These are phyloP conservation scores for Athalia circularis DNA, from an alignment of 2,888 invertebrate species.

Conservation along the genomic window DNA sequence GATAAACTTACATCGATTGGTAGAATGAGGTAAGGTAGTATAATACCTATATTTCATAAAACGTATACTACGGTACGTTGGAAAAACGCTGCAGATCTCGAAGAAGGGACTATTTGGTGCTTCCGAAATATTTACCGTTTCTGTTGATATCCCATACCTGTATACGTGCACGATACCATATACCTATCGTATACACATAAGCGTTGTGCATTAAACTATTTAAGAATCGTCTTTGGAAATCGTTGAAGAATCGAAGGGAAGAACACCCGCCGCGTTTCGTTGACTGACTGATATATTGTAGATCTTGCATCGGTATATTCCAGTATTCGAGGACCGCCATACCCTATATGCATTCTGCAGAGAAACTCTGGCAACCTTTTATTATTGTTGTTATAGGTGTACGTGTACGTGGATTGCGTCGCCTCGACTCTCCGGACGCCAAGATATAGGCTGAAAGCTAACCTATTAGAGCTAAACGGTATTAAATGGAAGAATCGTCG, in stretches of 20 bases:
- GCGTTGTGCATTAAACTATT: constrained; percentile 9
- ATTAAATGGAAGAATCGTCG: constrained; percentile 65
- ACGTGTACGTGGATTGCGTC: background rate
- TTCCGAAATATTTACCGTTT: constrained; percentile 24
- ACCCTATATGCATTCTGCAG: too few relatives aligned
- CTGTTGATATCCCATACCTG: too few relatives aligned
- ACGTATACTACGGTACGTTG: background rate
- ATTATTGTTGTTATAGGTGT: background rate
- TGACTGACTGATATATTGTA: constrained; percentile 69
- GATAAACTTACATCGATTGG: too few relatives aligned
- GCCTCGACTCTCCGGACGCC: too few relatives aligned
- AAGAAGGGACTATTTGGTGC: too few relatives aligned
- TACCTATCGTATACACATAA: background rate
- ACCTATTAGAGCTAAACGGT: constrained; percentile 65
- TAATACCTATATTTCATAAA: too few relatives aligned
- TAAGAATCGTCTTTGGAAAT: constrained; percentile 46
- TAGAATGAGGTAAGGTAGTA: too few relatives aligned
- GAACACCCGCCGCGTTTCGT: constrained; percentile 65
- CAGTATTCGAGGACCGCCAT: too few relatives aligned
- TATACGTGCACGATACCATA: too few relatives aligned
- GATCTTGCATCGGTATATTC: too few relatives aligned
- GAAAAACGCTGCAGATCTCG: background rate
- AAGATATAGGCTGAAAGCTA: too few relatives aligned
- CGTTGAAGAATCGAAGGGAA: constrained; percentile 54
- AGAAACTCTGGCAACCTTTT: background rate